These are phyloP conservation scores for Prunella strophiata DNA, from an alignment of 2,797 vertebrate genomes.

Conservation along the genomic window DNA sequence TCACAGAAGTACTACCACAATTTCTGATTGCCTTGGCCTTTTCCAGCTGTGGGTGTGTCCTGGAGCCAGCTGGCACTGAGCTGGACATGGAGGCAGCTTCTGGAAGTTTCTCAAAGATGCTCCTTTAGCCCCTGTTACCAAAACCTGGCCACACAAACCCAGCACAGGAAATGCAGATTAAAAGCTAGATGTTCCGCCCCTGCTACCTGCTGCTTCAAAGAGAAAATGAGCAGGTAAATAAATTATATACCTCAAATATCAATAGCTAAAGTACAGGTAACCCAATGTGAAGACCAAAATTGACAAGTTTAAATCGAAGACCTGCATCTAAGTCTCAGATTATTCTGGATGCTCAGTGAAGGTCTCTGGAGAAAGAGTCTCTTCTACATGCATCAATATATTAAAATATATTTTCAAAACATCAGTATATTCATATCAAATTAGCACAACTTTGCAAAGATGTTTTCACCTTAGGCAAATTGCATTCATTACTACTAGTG, in stretches of 20 bases:
- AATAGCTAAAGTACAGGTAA: background rate
- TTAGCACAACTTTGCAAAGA: background rate
- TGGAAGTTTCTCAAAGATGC: background rate
- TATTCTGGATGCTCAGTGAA: background rate
- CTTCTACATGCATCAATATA: background rate
- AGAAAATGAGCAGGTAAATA: background rate
- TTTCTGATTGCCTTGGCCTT: background rate
- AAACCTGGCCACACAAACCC: background rate
- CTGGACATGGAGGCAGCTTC: background rate
- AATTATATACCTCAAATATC: background rate
- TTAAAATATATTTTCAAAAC: background rate
- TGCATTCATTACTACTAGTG: background rate
- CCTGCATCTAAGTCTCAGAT: background rate
- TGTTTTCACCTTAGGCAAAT: background rate
- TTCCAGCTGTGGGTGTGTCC: accelerated
- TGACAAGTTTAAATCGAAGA: background rate
- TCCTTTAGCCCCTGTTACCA: background rate
- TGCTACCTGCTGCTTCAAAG: background rate
- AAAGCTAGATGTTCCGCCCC: background rate
- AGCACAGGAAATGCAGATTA: background rate
- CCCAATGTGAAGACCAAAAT: background rate
- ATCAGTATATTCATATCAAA: background rate
- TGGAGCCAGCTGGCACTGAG: background rate
- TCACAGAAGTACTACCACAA: background rate
- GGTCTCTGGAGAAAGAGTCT: background rate